Evolutionary conservation across 64 coral and sea anemone genomes (phyloP).

Genomic region (Pocillopora verrucosa): DNA sequence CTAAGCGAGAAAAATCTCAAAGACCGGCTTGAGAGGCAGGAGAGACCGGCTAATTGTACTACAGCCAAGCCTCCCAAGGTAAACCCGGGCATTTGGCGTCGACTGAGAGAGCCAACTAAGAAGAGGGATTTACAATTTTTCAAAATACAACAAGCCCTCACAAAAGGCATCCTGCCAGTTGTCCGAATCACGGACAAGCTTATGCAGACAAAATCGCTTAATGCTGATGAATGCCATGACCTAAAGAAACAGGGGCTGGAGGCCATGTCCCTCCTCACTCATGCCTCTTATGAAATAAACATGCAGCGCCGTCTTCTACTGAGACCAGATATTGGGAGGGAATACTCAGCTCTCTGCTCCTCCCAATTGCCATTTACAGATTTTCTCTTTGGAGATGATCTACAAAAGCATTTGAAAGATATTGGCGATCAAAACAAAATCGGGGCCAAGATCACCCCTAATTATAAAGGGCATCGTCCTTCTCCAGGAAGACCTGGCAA

Average conservation of each 20-base stretch:
- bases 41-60: background rate
- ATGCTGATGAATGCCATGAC: background rate
- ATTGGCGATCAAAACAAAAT: conserved; percentile 54
- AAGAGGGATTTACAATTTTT: conserved; percentile 33
- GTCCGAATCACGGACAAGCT: conserved; percentile 19
- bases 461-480: background rate
- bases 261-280: conserved; percentile 44
- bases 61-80: background rate
- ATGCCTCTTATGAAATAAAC: conserved; percentile 55
- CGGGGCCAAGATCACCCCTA: conserved; percentile 11
- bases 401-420: conserved; percentile 53
- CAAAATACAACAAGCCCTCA: conserved; percentile 30
- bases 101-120: conserved; percentile 18
- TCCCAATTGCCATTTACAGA: conserved; percentile 47
- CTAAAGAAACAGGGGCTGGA: conserved; percentile 2
- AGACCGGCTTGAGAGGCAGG: background rate
- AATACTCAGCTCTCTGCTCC: conserved; percentile 18
- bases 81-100: conserved; percentile 41
- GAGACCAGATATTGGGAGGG: conserved; percentile 51
- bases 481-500: conserved; percentile 14
- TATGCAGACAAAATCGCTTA: conserved; percentile 30
- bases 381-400: conserved; percentile 55
- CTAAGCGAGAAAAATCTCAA: background rate
- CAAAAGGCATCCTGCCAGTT: conserved; percentile 31
- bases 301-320: conserved; percentile 21